phyloP scores from a whole-genome alignment of 2,888 invertebrate species.

The Hesperia comma region DNA sequence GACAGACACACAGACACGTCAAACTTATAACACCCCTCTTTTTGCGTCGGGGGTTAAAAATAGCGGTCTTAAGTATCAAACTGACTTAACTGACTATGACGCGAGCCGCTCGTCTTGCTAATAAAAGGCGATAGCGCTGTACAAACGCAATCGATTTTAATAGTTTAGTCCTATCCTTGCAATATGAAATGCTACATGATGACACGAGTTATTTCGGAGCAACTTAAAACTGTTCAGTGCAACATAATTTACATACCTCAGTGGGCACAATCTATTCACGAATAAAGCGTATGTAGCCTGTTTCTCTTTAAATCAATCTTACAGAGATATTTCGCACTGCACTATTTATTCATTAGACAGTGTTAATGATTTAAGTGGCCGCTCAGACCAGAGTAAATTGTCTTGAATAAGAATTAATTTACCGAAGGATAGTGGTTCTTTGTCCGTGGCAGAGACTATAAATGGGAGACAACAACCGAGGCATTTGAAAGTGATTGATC shows the following conservation, averaged over 20 bases:
- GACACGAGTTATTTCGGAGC: not conserved
- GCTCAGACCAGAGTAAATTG: slow-evolving; percentile 23
- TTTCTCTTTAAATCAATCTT: not conserved
- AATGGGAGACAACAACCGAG: slow-evolving; percentile 25
- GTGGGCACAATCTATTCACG: not conserved
- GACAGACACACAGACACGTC: too few species aligned
- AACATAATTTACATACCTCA: not conserved
- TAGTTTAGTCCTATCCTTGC: too few species aligned
- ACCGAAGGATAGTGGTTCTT: slow-evolving; percentile 8
- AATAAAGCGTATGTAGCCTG: not conserved
- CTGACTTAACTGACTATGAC: too few species aligned
- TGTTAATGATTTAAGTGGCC: slow-evolving; percentile 32
- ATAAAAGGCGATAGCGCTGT: too few species aligned
- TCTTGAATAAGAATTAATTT: slow-evolving; percentile 35
- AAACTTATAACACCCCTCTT: too few species aligned
- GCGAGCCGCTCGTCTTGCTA: too few species aligned
- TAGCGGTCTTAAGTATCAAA: too few species aligned
- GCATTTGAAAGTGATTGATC: slow-evolving; percentile 25
- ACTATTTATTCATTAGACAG: slow-evolving; percentile 29
- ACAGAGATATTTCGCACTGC: slow-evolving; percentile 19
- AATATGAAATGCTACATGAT: too few species aligned
- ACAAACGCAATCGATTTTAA: too few species aligned
- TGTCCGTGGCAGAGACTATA: slow-evolving; percentile 13
- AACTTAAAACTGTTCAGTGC: not conserved
- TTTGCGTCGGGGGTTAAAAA: too few species aligned